Percentiles rank a stretch among this genome's conserved stretches.
These are phyloP conservation scores for Hippolais icterina DNA, from an alignment of 2,113 vertebrate genomes.

Conservation along the genomic window DNA sequence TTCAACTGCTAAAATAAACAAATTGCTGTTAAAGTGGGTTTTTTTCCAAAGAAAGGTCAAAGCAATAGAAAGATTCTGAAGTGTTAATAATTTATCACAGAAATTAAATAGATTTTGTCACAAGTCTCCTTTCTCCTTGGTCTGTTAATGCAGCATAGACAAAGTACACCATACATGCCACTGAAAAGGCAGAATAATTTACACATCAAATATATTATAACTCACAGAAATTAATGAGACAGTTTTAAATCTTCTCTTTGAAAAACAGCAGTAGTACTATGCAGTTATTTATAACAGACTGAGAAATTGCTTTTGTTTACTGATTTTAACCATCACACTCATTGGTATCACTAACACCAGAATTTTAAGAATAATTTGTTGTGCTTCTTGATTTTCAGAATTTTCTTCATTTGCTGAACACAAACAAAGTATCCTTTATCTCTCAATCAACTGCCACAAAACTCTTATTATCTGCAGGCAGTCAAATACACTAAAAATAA, in stretches of 20 bases:
- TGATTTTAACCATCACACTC: background rate
- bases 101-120: constrained; percentile 25
- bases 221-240: background rate
- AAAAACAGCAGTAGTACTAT: background rate
- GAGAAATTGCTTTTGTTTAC: background rate
- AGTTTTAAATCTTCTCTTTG: background rate
- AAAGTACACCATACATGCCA: background rate
- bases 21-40: background rate
- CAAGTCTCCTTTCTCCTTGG: background rate
- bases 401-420: background rate
- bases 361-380: background rate
- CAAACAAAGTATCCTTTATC: background rate
- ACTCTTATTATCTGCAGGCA: background rate
- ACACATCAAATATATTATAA: constrained; percentile 11
- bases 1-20: constrained; percentile 8
- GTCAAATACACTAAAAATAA: background rate
- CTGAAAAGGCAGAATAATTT: constrained; percentile 1
- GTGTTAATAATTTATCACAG: constrained; percentile 1
- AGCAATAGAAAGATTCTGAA: constrained; percentile 8
- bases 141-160: background rate
- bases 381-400: constrained; percentile 2
- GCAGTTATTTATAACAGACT: background rate
- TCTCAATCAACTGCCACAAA: background rate
- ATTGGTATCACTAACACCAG: background rate
- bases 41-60: constrained; percentile 9